Base-by-base conservation (phyloP, 2,888 invertebrate genomes). In the Caenorhabditis doughertyi region DNA sequence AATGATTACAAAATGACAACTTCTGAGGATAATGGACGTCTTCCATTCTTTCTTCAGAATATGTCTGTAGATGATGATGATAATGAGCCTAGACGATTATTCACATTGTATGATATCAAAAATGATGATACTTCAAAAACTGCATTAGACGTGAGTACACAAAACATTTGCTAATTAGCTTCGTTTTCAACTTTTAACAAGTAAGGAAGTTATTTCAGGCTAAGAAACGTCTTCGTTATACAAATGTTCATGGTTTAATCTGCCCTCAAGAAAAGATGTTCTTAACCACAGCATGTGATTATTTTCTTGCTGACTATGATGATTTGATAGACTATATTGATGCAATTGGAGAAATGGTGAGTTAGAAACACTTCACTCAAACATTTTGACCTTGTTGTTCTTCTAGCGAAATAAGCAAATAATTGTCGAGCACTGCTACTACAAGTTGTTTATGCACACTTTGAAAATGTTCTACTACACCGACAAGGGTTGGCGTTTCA, bases 391-490 rank as follows among this genome's bases (percentile, higher is more conserved):
- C 18, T 65, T 13, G 16, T 8, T 65, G 25, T 44, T 67, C 29
- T 77, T 77, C 42, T 53, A 77, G 77, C 47, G 68, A 60, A 68
- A 77, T 77, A 77, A 77, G 62, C 68, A 77, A 68, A 68, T 68
- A 60, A 68, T 68, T 9, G 77, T 77, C 51, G 77, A 77, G 42
- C 77, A 77, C 60, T 55, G 42, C 68, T 68, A 68, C 68, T 77
- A 68, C 60, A 77, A 68, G 42, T 21, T 68, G 62, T 77, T 58
- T 68, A 77, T 77, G 77, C 68, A 77, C 68, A 77, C 77, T 35
- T 62, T 77, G 58, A 77, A 70, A 62, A 70, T 62, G 77, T 77
- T 77, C 62, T 77, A 77, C 42, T 77, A 77, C 35, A 77, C 77
- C 27, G 77, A 77, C 42, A 77, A 77, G 51, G 77, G 77, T 0